Conservation (phyloP, 2,113 vertebrate genomes). For the Myrmophylax atrothorax region DNA sequence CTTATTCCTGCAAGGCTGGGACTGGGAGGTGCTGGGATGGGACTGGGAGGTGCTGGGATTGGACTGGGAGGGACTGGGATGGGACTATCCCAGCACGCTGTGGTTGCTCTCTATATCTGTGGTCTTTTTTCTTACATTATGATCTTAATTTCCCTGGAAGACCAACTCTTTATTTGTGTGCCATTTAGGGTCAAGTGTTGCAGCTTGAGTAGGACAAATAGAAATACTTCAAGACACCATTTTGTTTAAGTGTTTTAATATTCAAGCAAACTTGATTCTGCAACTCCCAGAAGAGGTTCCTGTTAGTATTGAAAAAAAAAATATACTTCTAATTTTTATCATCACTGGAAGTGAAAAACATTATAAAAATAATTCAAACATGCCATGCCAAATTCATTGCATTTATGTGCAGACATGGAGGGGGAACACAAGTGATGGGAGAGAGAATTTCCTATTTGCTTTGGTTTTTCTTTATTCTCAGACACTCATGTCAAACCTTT, state of each 20-base stretch:
- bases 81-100: background rate
- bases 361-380: background rate
- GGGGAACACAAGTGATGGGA: background rate
- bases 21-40: no score
- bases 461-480: background rate
- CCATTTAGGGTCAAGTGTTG: background rate
- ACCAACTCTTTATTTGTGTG: background rate
- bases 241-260: background rate
- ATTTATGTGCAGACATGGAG: background rate
- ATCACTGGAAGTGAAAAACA: background rate
- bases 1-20: background rate
- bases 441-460: background rate
- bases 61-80: no score
- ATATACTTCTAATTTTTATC: background rate
- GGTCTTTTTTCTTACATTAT: background rate
- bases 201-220: background rate
- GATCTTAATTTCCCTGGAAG: background rate
- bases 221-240: background rate
- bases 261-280: background rate
- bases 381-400: background rate
- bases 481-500: background rate
- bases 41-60: no score
- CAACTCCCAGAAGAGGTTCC: background rate
- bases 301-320: background rate
- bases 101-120: background rate